A percentile compares a stretch with the other conserved stretches of the same genome.
Conservation (phyloP, 2,888 invertebrate genomes). For the Synergus gifuensis region DNA sequence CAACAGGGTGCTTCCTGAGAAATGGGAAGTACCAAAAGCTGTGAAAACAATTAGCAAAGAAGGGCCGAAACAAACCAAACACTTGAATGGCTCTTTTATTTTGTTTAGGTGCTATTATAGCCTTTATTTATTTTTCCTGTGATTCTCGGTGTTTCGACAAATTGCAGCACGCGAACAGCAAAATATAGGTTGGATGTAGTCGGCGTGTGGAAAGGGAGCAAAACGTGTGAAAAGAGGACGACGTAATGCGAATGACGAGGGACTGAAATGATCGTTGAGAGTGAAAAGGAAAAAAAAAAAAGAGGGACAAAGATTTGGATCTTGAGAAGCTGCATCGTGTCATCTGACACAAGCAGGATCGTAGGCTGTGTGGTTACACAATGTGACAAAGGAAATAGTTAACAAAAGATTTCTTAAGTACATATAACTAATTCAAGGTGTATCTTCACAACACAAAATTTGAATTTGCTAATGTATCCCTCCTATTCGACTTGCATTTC, state of each 20-base stretch:
- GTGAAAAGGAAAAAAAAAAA: not conserved
- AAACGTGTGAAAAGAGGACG: conserved; percentile 11
- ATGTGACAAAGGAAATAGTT: conserved; percentile 12
- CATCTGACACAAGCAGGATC: conserved; percentile 27
- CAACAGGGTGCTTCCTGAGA: not conserved
- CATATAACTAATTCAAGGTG: conserved; percentile 10
- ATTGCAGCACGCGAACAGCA: conserved; percentile 6
- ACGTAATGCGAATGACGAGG: conserved; percentile 15
- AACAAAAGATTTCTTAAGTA: conserved; percentile 23
- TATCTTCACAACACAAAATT: not conserved
- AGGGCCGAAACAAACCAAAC: not conserved
- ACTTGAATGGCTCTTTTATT: not conserved
- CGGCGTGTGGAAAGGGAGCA: not conserved
- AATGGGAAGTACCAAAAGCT: conserved; percentile 5
- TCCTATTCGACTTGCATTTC: not conserved
- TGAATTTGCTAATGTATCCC: not conserved
- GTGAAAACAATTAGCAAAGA: conserved; percentile 21
- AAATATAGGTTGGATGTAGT: not conserved
- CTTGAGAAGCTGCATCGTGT: conserved; percentile 34
- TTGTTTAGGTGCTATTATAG: not conserved
- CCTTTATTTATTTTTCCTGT: conserved; percentile 4
- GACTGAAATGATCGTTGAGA: conserved; percentile 10
- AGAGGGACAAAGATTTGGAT: not conserved
- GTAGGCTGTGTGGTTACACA: conserved; percentile 7
- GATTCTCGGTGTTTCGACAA: conserved; percentile 4